Base-by-base conservation (phyloP, 2,888 invertebrate genomes). In the Andricus quercusramuli region DNA sequence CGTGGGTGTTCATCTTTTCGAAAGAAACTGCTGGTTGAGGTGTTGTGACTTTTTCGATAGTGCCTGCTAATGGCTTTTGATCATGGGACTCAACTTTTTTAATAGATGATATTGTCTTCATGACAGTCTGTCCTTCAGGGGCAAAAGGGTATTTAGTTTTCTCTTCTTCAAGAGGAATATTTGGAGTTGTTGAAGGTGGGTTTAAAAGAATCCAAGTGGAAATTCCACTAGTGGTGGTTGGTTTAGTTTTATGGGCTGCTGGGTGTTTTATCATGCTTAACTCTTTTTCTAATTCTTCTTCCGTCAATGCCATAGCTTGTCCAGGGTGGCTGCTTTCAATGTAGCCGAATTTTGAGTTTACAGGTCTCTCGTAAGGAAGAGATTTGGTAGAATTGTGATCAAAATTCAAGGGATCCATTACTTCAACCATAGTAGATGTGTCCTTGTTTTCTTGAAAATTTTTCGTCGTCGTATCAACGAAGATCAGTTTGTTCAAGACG, bases 181-280 rank as follows among this genome's bases (percentile, higher is more conserved):
- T 89, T 22, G 80, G 82, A 0, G 93, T 93, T n/a, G 92, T 91
- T 3, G 91, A 90, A 25, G 93, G 94, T 13, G 94, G 94, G 87
- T 96, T 96, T 25, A 97, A 90, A 25, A 96, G 93, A 82, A 96
- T 95, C 97, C 96, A 97, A 0, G 97, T 96, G 0, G 96, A 96
- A 82, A 96, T 94, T 1, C 96, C 96, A 89, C 95, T 95, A 78
- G 94, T 94, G 37, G 94, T 94, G 74, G 94, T 96, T 80, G 94
- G 95, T 79, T 93, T 93, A 88, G 87, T 90, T 88, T 90, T 90
- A 56, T 87, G 85, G 90, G 91, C 29, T 4, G 80, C 20, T 51
- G 87, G 85, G 13, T 86, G 77, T 1, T 88, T 89, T 0, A 88
- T 86, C 5, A 88, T 17, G 29, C 86, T 87, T 41, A 94, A 90